These are phyloP conservation scores for Pogonocichla stellata DNA, from an alignment of 2,113 vertebrate species.

Conservation along the genomic window DNA sequence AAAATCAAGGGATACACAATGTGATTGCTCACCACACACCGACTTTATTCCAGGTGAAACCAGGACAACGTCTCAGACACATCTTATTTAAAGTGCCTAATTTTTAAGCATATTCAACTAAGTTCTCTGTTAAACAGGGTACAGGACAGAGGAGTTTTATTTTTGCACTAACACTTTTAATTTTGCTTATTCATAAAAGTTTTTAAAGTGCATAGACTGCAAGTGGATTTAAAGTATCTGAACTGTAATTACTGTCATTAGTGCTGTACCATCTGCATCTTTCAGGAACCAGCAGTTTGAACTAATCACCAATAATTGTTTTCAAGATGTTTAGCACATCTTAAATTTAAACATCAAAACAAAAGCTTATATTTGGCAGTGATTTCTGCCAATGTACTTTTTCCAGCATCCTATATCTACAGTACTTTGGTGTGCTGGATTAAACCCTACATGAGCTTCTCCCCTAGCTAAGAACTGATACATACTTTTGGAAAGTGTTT, in stretches of 20 bases:
- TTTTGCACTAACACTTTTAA: slow-evolving; percentile 41
- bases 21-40: accelerated
- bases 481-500: not conserved
- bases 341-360: slow-evolving; percentile 67
- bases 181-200: slow-evolving; percentile 40
- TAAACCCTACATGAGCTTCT: not conserved
- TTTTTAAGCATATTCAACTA: slow-evolving; percentile 14
- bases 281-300: slow-evolving; percentile 57
- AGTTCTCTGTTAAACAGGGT: not conserved
- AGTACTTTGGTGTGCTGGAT: not conserved
- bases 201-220: slow-evolving; percentile 19
- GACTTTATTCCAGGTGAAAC: not conserved
- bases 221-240: slow-evolving; percentile 56
- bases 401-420: not conserved
- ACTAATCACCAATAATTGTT: slow-evolving; percentile 69
- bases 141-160: slow-evolving; percentile 17
- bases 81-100: not conserved
- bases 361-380: slow-evolving; percentile 65
- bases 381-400: slow-evolving; percentile 23
- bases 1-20: not conserved
- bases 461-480: not conserved
- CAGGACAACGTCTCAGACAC: not conserved
- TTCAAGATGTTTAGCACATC: slow-evolving; percentile 58
- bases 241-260: slow-evolving; percentile 63
- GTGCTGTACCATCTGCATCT: slow-evolving; percentile 57